A percentile compares a stretch with the other conserved stretches of the same genome.
These are phyloP conservation scores for Neocrepidodera transversa DNA, from an alignment of 2,888 invertebrate genomes.

Conservation along the genomic window DNA sequence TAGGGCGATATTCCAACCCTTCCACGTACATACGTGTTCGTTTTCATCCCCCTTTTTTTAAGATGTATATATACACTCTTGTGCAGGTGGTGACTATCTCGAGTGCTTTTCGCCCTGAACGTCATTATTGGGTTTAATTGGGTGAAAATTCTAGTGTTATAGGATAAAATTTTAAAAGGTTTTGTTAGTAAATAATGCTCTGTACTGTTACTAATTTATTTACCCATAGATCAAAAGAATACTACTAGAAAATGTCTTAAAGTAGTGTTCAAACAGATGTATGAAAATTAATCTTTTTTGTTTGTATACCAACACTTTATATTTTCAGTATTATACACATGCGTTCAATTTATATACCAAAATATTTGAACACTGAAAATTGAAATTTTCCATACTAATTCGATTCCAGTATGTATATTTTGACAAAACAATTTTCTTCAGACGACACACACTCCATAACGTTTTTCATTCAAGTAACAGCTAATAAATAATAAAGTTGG, in stretches of 20 bases:
- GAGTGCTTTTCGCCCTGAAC: conserved; percentile 30
- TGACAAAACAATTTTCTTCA: conserved; percentile 22
- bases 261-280: too few relatives aligned
- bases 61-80: conserved; percentile 23
- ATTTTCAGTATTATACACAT: background rate
- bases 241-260: too few relatives aligned
- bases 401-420: background rate
- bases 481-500: conserved; percentile 43
- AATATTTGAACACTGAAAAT: conserved; percentile 25
- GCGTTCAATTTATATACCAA: conserved; percentile 10
- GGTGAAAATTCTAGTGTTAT: conserved; percentile 4
- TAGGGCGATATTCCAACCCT: conserved; percentile 38
- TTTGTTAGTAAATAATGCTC: too few relatives aligned
- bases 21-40: conserved; percentile 30
- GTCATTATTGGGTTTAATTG: conserved; percentile 26
- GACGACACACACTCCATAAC: conserved; percentile 23
- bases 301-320: too few relatives aligned
- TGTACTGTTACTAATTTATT: too few relatives aligned
- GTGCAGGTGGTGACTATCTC: conserved; percentile 36
- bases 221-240: too few relatives aligned
- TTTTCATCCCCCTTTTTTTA: conserved; percentile 37
- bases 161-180: background rate
- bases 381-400: conserved; percentile 11
- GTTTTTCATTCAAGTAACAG: conserved; percentile 38
- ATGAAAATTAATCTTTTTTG: too few relatives aligned